phyloP scores from a whole-genome alignment of 92 coral and sea anemone species.

The Blastomussa wellsi region DNA sequence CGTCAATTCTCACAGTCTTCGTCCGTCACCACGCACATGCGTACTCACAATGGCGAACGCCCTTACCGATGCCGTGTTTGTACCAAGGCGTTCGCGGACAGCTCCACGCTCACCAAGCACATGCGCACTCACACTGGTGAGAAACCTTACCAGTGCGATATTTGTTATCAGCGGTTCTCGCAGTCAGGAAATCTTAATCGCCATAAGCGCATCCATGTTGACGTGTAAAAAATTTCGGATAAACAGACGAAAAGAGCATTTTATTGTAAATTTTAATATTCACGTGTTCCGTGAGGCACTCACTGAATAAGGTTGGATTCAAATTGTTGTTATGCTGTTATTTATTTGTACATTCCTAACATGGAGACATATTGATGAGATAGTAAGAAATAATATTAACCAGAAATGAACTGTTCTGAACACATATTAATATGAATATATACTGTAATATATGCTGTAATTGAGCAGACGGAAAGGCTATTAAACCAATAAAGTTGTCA shows the following conservation, averaged over 20 bases:
- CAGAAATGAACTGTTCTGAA: too few species aligned
- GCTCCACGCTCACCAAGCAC: conserved; percentile 84
- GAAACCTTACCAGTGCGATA: conserved; percentile 84
- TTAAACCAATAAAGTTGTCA: neutral
- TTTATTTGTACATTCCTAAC: neutral
- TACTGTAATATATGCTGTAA: neutral
- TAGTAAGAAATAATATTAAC: neutral
- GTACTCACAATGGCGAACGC: conserved; percentile 88
- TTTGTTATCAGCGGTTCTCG: conserved; percentile 78
- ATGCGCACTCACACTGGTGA: conserved; percentile 88
- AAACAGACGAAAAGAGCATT: neutral
- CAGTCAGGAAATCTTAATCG: conserved; percentile 88
- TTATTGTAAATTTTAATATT: conserved; percentile 1
- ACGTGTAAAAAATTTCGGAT: neutral
- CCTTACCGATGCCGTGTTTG: conserved; percentile 81
- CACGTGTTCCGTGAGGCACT: neutral
- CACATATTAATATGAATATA: too few species aligned
- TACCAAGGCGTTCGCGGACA: conserved; percentile 83
- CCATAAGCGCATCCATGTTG: conserved; percentile 73
- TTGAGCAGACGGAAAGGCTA: neutral
- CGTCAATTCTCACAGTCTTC: conserved; percentile 91
- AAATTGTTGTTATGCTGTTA: neutral
- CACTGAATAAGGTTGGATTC: neutral
- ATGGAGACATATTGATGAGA: neutral
- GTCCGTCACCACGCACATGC: conserved; percentile 91